phyloP scores from a whole-genome alignment of 1,140 invertebrate genomes.

The Spodoptera litura region DNA sequence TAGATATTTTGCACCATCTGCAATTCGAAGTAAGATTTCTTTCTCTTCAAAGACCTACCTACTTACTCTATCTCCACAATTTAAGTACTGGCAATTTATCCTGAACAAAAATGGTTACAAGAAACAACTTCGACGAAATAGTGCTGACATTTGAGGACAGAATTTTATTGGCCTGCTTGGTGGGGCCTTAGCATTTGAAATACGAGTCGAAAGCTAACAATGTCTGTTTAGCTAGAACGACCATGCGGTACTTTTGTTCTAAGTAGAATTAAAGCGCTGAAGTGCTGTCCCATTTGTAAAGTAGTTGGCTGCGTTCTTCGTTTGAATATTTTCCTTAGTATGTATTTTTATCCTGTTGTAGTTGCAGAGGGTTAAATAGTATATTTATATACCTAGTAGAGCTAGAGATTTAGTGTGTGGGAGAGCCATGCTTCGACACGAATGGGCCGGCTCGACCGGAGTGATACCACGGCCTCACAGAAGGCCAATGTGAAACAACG shows the following conservation, averaged over 20 bases:
- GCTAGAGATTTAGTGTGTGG: too few relatives aligned
- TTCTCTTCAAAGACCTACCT: neutral
- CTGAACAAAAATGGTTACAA: conserved; percentile 1
- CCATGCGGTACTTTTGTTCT: conserved; percentile 1
- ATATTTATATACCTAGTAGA: too few relatives aligned
- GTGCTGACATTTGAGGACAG: conserved; percentile 38
- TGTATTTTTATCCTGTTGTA: neutral
- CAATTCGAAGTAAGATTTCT: too few relatives aligned
- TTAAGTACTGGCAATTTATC: conserved; percentile 22
- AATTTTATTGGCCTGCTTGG: conserved; percentile 29
- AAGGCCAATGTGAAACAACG: too few relatives aligned
- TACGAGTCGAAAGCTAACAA: conserved; percentile 5
- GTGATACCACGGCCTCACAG: too few relatives aligned
- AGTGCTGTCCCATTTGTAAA: conserved; percentile 3
- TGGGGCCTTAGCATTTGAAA: conserved; percentile 43
- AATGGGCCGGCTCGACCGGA: too few relatives aligned
- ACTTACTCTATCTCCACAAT: conserved; percentile 9
- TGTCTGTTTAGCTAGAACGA: conserved; percentile 13
- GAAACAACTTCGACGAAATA: conserved; percentile 13
- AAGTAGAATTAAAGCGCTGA: conserved; percentile 12
- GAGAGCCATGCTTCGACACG: too few relatives aligned
- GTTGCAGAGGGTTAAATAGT: too few relatives aligned
- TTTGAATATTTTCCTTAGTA: neutral
- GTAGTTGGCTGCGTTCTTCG: neutral
- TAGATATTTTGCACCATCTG: too few relatives aligned